Evolutionary conservation across 2,113 vertebrate species (phyloP).

Genomic region (Burhinus oedicnemus): DNA sequence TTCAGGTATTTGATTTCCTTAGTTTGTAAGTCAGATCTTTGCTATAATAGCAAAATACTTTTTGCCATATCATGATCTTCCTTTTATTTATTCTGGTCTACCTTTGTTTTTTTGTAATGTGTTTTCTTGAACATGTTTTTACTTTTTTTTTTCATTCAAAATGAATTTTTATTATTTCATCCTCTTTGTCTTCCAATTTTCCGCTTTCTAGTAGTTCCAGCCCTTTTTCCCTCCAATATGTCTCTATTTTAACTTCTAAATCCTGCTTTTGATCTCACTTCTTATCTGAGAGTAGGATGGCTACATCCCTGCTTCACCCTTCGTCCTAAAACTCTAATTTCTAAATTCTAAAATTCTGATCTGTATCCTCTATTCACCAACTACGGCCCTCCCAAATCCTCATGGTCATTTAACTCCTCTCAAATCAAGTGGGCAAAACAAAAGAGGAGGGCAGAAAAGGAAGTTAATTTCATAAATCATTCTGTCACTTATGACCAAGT

Average conservation of each 20-base stretch:
- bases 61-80: background rate
- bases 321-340: background rate
- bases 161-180: background rate
- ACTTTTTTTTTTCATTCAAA: background rate
- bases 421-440: background rate
- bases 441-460: background rate
- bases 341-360: background rate
- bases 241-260: background rate
- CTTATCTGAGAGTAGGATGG: background rate
- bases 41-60: background rate
- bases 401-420: background rate
- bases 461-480: background rate
- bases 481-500: background rate
- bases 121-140: background rate
- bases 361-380: background rate
- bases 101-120: background rate
- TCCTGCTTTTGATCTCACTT: background rate
- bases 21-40: background rate
- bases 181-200: background rate
- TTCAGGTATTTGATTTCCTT: background rate
- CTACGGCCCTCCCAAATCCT: background rate
- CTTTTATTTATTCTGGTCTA: background rate
- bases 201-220: background rate
- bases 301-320: background rate
- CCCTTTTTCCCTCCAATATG: background rate